These are phyloP conservation scores for Catocala sponsa DNA, from an alignment of 2,888 invertebrate genomes.

Conservation along the genomic window DNA sequence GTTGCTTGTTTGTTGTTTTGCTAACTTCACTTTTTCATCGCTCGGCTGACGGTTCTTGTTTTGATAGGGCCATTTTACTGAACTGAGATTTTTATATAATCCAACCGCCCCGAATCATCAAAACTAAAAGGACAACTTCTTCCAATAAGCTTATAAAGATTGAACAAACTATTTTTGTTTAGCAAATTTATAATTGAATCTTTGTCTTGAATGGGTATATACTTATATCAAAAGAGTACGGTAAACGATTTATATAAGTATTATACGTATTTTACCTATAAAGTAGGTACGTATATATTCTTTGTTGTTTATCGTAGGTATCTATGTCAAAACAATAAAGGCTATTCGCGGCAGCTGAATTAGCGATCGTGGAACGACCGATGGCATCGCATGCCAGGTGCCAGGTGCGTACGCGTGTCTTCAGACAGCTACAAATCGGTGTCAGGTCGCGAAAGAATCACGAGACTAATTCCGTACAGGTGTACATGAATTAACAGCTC, in stretches of 20 bases:
- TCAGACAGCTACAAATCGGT: conserved; percentile 10
- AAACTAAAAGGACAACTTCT: conserved; percentile 50
- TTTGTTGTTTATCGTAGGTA: too few relatives aligned
- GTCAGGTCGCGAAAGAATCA: conserved; percentile 11
- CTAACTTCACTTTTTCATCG: conserved; percentile 78
- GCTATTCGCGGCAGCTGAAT: neutral
- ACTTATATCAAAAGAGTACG: too few relatives aligned
- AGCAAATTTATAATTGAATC: neutral
- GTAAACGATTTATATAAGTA: too few relatives aligned
- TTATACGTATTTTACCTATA: too few relatives aligned
- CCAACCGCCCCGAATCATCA: conserved; percentile 41
- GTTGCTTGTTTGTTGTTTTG: conserved; percentile 75
- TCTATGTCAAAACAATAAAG: too few relatives aligned
- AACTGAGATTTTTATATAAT: conserved; percentile 54
- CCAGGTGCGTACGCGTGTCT: conserved; percentile 1
- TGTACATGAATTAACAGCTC: conserved; percentile 65
- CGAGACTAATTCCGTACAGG: conserved; percentile 60
- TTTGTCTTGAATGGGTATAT: neutral
- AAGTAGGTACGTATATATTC: too few relatives aligned
- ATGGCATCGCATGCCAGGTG: neutral
- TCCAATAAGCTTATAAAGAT: conserved; percentile 54
- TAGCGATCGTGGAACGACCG: neutral
- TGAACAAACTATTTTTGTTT: conserved; percentile 34
- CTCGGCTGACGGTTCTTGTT: conserved; percentile 67
- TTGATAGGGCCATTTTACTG: conserved; percentile 70